Evolutionary conservation across 1,140 invertebrate genomes (phyloP), one percentile per base, ranked within the genome.

Genomic region (Phymastichus coffea): DNA sequence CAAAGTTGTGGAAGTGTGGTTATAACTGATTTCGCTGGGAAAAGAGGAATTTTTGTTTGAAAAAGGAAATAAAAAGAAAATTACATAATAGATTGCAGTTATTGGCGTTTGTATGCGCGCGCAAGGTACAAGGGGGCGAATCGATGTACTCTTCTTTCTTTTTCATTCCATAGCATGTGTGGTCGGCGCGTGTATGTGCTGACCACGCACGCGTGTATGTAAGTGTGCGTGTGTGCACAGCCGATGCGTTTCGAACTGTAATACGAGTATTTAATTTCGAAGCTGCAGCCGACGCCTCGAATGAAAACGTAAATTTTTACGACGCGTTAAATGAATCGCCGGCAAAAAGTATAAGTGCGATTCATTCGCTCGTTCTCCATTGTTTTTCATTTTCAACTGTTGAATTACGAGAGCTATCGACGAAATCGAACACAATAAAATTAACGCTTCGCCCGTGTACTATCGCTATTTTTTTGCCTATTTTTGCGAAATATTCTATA

Each of bases 301-400:
- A 57, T 57, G 47, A 57, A 57, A 48, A 57, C 22, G 55, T 37
- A 44, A 30, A 48, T 57, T 47, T 57, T 57, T 57, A 57, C 55
- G 55, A 57, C 23, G 55, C 55, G 30, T 15, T 28, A 40, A 57
- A 57, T 30, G 44, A 57, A 57, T 57, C 33, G n/a, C 28, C 33
- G 26, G 7, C 8, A 46, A 26, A 30, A 55, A 55, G 17, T 26
- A 26, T 1, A 8, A 15, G 7, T 46, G 23, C n/a, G n/a, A n/a
- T n/a, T n/a, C n/a, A n/a, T n/a, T n/a, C n/a, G n/a, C n/a, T n/a
- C n/a, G n/a, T n/a, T n/a, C n/a, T n/a, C n/a, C n/a, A n/a, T n/a
- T n/a, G n/a, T n/a, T n/a, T n/a, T n/a, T n/a, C n/a, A n/a, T 30
- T 22, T 30, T n/a, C 2, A 15, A 12, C 2, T 2, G 22, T 17